phyloP scores from a whole-genome alignment of 2,113 vertebrate genomes.

The Pontoporia blainvillei region DNA sequence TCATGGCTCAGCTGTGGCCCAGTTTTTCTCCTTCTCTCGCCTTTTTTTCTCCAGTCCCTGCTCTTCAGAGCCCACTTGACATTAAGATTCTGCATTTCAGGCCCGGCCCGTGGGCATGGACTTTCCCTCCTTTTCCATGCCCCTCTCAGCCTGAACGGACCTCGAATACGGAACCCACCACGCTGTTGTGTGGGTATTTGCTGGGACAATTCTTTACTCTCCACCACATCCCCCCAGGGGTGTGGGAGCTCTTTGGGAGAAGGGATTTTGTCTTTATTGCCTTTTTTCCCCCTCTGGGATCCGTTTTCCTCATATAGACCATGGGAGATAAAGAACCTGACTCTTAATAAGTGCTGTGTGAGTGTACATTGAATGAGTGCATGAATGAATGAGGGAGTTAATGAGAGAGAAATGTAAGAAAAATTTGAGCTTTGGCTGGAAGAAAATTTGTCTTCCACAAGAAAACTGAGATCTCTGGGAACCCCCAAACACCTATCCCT shows the following conservation, averaged over 20 bases:
- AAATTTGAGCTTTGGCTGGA: not conserved
- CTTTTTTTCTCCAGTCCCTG: not conserved
- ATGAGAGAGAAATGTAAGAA: not conserved
- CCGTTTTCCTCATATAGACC: not conserved
- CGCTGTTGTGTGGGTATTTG: not conserved
- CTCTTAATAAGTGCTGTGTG: not conserved
- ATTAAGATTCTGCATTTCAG: not conserved
- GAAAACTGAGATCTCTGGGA: not conserved
- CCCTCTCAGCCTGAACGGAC: not conserved
- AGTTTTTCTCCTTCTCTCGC: not conserved
- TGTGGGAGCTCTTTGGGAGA: not conserved
- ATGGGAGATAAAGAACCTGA: not conserved
- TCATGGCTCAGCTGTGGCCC: conserved; percentile 33
- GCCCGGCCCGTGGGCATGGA: not conserved
- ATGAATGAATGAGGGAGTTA: not conserved
- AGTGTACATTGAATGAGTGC: not conserved
- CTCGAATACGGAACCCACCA: not conserved
- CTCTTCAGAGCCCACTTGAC: not conserved
- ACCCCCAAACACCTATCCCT: not conserved
- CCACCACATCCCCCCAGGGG: rapidly evolving
- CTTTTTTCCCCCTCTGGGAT: not conserved
- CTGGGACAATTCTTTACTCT: not conserved
- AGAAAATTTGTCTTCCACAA: not conserved
- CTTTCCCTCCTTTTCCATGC: not conserved
- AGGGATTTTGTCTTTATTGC: not conserved